phyloP scores from a whole-genome alignment of 2,888 invertebrate species.

The Tachina lurida region DNA sequence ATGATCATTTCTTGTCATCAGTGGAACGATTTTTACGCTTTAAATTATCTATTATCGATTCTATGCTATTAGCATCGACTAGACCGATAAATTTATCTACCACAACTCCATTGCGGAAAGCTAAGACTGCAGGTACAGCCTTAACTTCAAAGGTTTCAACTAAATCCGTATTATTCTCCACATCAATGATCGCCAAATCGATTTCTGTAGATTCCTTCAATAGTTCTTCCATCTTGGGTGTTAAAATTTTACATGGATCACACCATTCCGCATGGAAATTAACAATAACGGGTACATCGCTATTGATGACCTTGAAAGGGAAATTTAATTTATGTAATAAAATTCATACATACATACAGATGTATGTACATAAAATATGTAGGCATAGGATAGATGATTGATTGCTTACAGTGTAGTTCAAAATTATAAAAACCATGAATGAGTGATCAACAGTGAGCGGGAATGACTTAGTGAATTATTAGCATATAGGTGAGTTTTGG shows the following conservation, averaged over 20 bases:
- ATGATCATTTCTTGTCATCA: constrained; percentile 18
- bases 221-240: constrained; percentile 91
- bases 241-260: constrained; percentile 93
- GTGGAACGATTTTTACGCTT: constrained; percentile 74
- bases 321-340: not conserved
- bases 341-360: no score
- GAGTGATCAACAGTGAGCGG: no score
- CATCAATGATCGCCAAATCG: constrained; percentile 91
- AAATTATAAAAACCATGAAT: no score
- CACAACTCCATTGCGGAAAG: constrained; percentile 91
- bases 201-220: constrained; percentile 88
- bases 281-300: constrained; percentile 92
- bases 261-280: constrained; percentile 97
- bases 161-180: constrained; percentile 91
- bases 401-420: no score
- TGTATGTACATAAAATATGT: no score
- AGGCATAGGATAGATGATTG: no score
- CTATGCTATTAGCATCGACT: constrained; percentile 92
- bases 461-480: no score
- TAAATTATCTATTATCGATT: constrained; percentile 88
- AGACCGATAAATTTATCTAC: constrained; percentile 94
- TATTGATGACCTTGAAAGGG: constrained; percentile 88
- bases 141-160: constrained; percentile 92
- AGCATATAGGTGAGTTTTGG: no score
- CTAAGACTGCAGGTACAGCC: constrained; percentile 89